Evolutionary conservation across 2,113 vertebrate genomes (phyloP).

Genomic region (Riparia riparia): DNA sequence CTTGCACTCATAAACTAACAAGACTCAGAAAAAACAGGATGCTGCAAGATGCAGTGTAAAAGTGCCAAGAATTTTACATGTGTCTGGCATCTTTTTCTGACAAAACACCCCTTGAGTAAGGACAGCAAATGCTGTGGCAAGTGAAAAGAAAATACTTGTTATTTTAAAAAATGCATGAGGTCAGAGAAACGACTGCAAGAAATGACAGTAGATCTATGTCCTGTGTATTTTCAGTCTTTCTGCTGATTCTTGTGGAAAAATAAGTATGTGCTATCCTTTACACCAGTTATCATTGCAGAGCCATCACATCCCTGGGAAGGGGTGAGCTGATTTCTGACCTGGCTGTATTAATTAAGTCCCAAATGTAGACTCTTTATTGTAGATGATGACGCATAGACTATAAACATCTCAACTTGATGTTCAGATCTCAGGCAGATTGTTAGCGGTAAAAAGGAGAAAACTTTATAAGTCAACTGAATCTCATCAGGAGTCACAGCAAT

Average conservation of each 20-base stretch:
- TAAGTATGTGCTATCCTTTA: constrained; percentile 28
- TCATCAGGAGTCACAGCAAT: neutral
- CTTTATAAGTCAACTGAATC: constrained; percentile 11
- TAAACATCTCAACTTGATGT: constrained; percentile 1
- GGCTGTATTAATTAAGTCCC: constrained; percentile 53
- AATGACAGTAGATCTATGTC: neutral
- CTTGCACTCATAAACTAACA: neutral
- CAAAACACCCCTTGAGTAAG: neutral
- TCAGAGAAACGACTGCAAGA: neutral
- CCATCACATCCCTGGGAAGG: constrained; percentile 2
- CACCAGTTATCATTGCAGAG: neutral
- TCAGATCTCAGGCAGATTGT: neutral
- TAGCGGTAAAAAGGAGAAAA: neutral
- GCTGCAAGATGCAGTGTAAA: neutral
- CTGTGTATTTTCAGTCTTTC: constrained; percentile 9
- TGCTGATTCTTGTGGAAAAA: constrained; percentile 48
- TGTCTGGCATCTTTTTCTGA: neutral
- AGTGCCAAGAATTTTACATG: neutral
- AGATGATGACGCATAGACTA: neutral
- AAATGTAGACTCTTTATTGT: neutral
- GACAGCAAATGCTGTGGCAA: neutral
- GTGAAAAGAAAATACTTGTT: neutral
- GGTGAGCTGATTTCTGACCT: constrained; percentile 40
- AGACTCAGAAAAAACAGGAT: neutral
- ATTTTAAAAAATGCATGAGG: neutral